Base-by-base conservation (phyloP, 2,888 invertebrate genomes). In the Iselma pallidipennis region DNA sequence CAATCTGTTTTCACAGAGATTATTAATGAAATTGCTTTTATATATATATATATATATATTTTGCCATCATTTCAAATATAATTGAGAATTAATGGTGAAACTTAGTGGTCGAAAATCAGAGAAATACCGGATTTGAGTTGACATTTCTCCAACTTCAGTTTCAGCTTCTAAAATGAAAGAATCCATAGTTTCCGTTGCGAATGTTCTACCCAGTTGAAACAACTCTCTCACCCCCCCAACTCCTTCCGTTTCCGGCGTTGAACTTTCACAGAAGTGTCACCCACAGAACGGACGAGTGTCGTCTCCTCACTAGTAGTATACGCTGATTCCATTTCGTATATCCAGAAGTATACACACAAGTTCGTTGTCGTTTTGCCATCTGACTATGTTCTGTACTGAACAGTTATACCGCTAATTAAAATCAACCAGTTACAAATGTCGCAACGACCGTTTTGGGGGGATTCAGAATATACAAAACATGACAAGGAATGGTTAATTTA, bases 201-300 rank as follows among this genome's bases (percentile, higher is more conserved):
- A 45, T 56, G 59, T 63, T 55, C 63, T 66, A 59, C 57, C 42
- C 37, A 59, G 58, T 59, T 66, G 50, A 31, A 59, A 60, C 64
- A 64, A 62, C 67, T 54, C 58, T 33, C 52, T 53, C 29, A 55
- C 28, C 29, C 45, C 49, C 50, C 59, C 58, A 61, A 58, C 63
- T 62, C 50, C 60, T 63, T 67, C 67, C 67, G 66, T 61, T 66
- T 64, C 65, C 63, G 63, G 29, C 51, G 54, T 55, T 57, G 57
- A 67, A 67, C 63, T 67, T 66, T 66, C 61, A 42, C 62, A 61
- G 50, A 66, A 67, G 63, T 67, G 67, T 67, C 67, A 67, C 59
- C 61, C 55, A 54, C 67, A 67, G 59, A 57, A 58, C 57, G 19
- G 21, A 2, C 2, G 16, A 10, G 37, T 7, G 19, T 16, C n/a